These are phyloP conservation scores for Cephonodes hylas DNA, from an alignment of 2,888 invertebrate species.

Conservation along the genomic window DNA sequence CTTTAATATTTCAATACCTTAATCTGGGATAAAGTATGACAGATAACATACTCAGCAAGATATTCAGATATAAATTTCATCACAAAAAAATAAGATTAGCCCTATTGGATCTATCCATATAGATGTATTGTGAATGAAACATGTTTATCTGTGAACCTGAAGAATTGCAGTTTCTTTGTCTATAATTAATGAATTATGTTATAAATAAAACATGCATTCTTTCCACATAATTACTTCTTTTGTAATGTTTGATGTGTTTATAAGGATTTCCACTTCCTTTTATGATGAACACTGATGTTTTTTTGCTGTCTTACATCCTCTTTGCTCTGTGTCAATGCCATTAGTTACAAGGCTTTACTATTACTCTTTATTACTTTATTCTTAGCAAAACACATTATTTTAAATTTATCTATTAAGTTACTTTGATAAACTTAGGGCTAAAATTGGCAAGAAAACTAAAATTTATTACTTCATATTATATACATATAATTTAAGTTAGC, in stretches of 20 bases:
- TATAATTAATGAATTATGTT: not conserved
- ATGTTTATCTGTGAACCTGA: not conserved
- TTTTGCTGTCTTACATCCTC: not conserved
- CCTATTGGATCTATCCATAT: not conserved
- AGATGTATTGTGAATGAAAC: not conserved
- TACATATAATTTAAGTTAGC: no score
- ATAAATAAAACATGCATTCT: not conserved
- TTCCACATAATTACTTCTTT: not conserved
- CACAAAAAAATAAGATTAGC: not conserved
- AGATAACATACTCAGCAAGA: not conserved
- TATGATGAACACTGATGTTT: not conserved
- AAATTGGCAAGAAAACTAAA: no score
- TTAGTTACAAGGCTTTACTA: not conserved
- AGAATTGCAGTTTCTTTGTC: not conserved
- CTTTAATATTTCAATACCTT: not conserved
- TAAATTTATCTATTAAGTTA: no score
- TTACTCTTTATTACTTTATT: not conserved
- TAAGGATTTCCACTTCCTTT: constrained; percentile 1
- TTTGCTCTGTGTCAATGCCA: not conserved
- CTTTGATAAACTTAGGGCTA: no score
- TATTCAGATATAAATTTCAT: not conserved
- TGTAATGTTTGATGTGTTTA: constrained; percentile 9
- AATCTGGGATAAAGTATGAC: not conserved
- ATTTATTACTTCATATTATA: no score
- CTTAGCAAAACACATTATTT: no score